Conservation (phyloP, 2,113 vertebrate genomes). For the Chascanopsetta lugubris region DNA sequence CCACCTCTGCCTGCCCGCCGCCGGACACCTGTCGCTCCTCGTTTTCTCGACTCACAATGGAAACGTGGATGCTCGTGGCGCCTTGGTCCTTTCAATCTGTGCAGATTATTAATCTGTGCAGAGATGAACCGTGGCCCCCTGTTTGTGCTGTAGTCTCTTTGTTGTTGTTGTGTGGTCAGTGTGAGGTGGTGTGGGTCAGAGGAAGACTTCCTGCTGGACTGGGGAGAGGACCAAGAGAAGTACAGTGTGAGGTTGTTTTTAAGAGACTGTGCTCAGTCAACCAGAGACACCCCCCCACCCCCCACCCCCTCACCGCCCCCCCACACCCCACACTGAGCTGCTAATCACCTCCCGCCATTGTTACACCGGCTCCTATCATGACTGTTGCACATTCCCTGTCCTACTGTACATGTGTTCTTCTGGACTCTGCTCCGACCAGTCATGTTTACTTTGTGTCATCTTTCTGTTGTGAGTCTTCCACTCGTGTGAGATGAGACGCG, state of each 20-base stretch:
- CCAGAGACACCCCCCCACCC: constrained; percentile 20
- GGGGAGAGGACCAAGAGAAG: constrained; percentile 20
- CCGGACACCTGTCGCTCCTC: constrained; percentile 18
- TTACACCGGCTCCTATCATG: constrained; percentile 24
- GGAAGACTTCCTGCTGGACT: not conserved
- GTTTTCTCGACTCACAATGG: not conserved
- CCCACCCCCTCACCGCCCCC: too few species aligned
- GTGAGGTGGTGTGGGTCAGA: constrained; percentile 26
- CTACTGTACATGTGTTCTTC: too few species aligned
- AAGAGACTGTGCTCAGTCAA: constrained; percentile 34
- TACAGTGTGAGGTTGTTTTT: constrained; percentile 36
- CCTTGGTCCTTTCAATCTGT: constrained; percentile 28
- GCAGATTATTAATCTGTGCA: too few species aligned
- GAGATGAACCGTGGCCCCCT: constrained; percentile 23
- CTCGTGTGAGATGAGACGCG: too few species aligned
- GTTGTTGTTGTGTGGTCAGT: constrained; percentile 50
- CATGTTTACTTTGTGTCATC: too few species aligned
- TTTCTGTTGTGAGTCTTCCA: too few species aligned
- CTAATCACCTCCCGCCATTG: constrained; percentile 31
- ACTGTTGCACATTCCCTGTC: not conserved
- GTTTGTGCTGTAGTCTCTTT: constrained; percentile 15
- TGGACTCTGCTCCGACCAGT: too few species aligned
- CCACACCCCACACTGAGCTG: constrained; percentile 14
- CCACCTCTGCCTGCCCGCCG: constrained; percentile 1
- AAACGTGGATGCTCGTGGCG: constrained; percentile 10